Evolutionary conservation across 2,113 vertebrate species (phyloP), one percentile per base, ranked within the genome.

Genomic region (Prochilodus magdalenae): DNA sequence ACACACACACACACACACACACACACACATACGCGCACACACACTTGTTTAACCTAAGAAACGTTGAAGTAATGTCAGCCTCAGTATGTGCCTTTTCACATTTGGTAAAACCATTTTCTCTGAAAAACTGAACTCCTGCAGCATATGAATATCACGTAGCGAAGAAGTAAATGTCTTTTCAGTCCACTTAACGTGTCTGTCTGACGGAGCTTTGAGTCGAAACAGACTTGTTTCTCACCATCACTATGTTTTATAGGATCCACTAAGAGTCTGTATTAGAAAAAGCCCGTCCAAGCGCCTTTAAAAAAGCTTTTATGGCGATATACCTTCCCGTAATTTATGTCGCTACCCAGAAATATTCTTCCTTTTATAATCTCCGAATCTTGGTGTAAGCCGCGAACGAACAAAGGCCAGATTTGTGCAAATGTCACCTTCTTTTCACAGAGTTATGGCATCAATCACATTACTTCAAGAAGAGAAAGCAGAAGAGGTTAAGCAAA

Each of bases 381-480:
- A 89, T 89, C 90, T 90, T 85, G 84, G 89, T 91, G 83, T 73
- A 88, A 90, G 88, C 87, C 87, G 89, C 89, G 63, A 90, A 87
- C 89, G 89, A 92, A 93, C 93, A 93, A 93, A 93, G 90, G 89
- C 75, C 89, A 93, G 92, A 92, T 92, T 92, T 93, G 91, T 92
- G 91, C 90, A 93, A 94, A 93, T 93, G 93, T 89, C 93, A 92
- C 90, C 88, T 90, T 89, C 81, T 82, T 80, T 89, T 92, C 88
- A 86, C 87, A 75, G 73, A 90, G 90, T 89, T 85, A 90, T 91
- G 77, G 89, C 89, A 91, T 90, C 90, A 92, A 93, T 92, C 90
- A 90, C 89, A 92, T 93, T 93, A 91, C 91, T 90, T 92, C 88
- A 88, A 91, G 89, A 85, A 72, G 87, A 89, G 89, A 88, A 90